These are phyloP conservation scores for Polylopha cassiicola DNA, from an alignment of 2,888 invertebrate species.

Conservation along the genomic window DNA sequence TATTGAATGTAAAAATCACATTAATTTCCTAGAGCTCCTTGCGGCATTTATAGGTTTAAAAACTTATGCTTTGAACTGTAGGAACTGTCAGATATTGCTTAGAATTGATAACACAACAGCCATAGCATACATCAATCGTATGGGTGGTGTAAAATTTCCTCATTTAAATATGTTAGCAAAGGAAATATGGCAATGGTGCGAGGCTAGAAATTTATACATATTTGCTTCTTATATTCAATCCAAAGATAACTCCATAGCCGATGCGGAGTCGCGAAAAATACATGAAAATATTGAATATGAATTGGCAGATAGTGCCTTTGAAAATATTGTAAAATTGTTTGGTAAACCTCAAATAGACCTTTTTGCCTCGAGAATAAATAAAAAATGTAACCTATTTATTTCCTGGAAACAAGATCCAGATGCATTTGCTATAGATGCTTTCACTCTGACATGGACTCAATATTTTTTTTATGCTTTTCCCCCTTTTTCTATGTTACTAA, in stretches of 20 bases:
- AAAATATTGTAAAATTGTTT: slow-evolving; percentile 4
- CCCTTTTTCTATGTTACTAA: slow-evolving; percentile 8
- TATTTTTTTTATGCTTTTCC: slow-evolving; percentile 14
- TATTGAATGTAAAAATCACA: neutral
- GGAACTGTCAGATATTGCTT: neutral
- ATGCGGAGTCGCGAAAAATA: slow-evolving; percentile 4
- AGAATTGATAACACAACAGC: slow-evolving; percentile 4
- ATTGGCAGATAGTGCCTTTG: neutral
- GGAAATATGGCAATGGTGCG: slow-evolving; percentile 3
- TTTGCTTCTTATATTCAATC: slow-evolving; percentile 1
- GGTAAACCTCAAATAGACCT: slow-evolving; percentile 15
- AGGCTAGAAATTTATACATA: neutral
- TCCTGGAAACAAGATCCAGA: slow-evolving; percentile 18
- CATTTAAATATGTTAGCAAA: neutral
- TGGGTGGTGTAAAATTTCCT: no score
- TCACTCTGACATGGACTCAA: slow-evolving; percentile 13
- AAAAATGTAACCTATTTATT: slow-evolving; percentile 12
- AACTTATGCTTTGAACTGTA: neutral
- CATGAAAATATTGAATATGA: slow-evolving; percentile 2
- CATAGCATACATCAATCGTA: neutral
- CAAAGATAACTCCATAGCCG: neutral
- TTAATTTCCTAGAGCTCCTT: neutral
- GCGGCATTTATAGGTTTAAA: neutral
- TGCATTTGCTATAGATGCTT: slow-evolving; percentile 10
- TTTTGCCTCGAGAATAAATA: slow-evolving; percentile 14